A percentile compares a stretch with the other conserved stretches of the same genome.
phyloP scores from a whole-genome alignment of 1,140 invertebrate species.

The Formica selysi region DNA sequence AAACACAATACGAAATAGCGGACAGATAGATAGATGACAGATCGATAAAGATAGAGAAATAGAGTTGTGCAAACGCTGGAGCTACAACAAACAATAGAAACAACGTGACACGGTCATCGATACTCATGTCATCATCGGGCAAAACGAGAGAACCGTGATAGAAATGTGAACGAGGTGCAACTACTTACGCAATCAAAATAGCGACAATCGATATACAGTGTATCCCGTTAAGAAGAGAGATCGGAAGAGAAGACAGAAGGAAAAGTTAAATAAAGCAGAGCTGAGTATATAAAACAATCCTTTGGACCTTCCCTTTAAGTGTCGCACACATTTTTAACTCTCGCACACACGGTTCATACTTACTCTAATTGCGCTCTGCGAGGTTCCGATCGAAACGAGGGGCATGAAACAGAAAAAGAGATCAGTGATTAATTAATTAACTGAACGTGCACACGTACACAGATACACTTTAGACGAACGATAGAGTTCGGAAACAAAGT shows the following conservation, averaged over 20 bases:
- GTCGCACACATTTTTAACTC: constrained; percentile 20
- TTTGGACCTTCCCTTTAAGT: constrained; percentile 48
- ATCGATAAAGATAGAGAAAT: not conserved
- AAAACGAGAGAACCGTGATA: constrained; percentile 4
- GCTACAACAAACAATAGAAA: constrained; percentile 20
- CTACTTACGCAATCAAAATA: constrained; percentile 68
- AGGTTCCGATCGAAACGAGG: constrained; percentile 78
- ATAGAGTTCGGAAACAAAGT: constrained; percentile 5
- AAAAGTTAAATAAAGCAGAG: constrained; percentile 65
- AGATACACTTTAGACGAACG: constrained; percentile 15
- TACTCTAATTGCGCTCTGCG: constrained; percentile 89
- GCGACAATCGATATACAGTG: constrained; percentile 55
- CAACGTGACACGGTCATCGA: constrained; percentile 30
- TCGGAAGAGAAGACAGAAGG: constrained; percentile 70
- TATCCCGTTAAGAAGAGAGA: constrained; percentile 70
- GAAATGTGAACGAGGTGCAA: constrained; percentile 26
- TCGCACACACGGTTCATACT: constrained; percentile 83
- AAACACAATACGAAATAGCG: constrained; percentile 23
- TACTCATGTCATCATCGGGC: not conserved
- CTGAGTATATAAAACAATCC: constrained; percentile 42
- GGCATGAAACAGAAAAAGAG: constrained; percentile 87
- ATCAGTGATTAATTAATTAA: constrained; percentile 69
- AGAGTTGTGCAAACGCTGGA: constrained; percentile 14
- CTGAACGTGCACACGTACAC: constrained; percentile 12
- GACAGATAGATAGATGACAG: constrained; percentile 34